Evolutionary conservation across 1,140 invertebrate genomes (phyloP), one percentile per base, ranked within the genome.

Genomic region (Trachymyrmex septentrionalis): DNA sequence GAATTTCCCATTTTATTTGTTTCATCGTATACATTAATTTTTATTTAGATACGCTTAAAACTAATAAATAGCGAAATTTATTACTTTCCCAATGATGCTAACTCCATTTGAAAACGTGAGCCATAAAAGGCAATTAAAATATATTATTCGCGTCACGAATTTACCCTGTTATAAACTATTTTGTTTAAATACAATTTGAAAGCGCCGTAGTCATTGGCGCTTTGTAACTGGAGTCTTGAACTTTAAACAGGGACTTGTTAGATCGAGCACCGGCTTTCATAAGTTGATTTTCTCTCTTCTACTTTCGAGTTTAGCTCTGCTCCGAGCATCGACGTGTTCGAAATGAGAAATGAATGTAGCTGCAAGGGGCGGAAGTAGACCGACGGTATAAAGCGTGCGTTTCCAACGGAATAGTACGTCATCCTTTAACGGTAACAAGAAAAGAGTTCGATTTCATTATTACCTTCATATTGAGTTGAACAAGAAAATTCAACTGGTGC

Each of bases 271-370:
- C 34, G 81, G 57, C 86, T 87, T 87, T 87, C 86, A 85, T 87
- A 87, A 87, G 82, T 88, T 87, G 87, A 69, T 87, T 87, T 85
- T 87, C 81, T 86, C 81, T 86, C 57, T 77, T 75, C 87, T 85
- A 84, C 86, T 86, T 76, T 87, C 72, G 84, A 88, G 61, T 81
- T 73, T 85, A 88, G 64, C 87, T 88, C 86, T 64, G 50, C 80
- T 82, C 59, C 84, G 57, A 80, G 89, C 75, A 87, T 89, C 80
- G 90, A 92, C 91, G 91, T 91, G 91, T 91, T 91, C 87, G 91
- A 92, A 91, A 92, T 91, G 88, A 86, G 64, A 89, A 88, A 92
- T 91, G 90, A 92, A 91, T 90, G 91, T 91, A 87, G 87, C 88
- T 89, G 86, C 80, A 50, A 84, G 80, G 80, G 69, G 53, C 80